Conservation (phyloP, 2,888 invertebrate species). For the Pharmacophagus antenor region DNA sequence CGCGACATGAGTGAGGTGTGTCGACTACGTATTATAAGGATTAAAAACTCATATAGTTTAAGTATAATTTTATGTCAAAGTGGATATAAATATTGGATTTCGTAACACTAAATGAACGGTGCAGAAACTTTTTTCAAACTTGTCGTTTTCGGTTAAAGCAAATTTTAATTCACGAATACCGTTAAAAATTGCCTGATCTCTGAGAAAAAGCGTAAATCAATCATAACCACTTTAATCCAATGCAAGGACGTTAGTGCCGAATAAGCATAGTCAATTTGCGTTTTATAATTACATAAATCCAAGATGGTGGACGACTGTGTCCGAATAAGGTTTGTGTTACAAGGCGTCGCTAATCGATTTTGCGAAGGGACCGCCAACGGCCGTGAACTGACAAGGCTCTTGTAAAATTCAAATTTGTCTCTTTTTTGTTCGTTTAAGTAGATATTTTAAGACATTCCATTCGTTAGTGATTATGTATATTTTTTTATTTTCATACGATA, state of each 20-base stretch:
- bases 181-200: background rate
- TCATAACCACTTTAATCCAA: slow-evolving; percentile 11
- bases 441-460: slow-evolving; percentile 6
- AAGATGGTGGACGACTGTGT: slow-evolving; percentile 9
- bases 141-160: background rate
- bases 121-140: background rate
- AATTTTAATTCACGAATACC: background rate
- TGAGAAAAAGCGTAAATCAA: slow-evolving; percentile 10
- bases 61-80: too few species aligned
- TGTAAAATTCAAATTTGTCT: slow-evolving; percentile 11
- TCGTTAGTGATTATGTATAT: background rate
- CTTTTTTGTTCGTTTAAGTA: slow-evolving; percentile 7
- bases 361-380: slow-evolving; percentile 35
- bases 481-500: background rate
- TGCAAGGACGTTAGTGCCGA: slow-evolving; percentile 17
- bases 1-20: background rate
- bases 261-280: slow-evolving; percentile 18
- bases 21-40: too few species aligned
- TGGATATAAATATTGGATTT: too few species aligned
- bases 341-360: slow-evolving; percentile 37
- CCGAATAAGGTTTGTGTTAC: slow-evolving; percentile 33
- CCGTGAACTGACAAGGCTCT: slow-evolving; percentile 46
- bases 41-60: too few species aligned
- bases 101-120: too few species aligned
- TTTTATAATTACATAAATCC: slow-evolving; percentile 19